Evolutionary conservation across 2,888 invertebrate species (phyloP).

Genomic region (Callyntrura guangdongensis): DNA sequence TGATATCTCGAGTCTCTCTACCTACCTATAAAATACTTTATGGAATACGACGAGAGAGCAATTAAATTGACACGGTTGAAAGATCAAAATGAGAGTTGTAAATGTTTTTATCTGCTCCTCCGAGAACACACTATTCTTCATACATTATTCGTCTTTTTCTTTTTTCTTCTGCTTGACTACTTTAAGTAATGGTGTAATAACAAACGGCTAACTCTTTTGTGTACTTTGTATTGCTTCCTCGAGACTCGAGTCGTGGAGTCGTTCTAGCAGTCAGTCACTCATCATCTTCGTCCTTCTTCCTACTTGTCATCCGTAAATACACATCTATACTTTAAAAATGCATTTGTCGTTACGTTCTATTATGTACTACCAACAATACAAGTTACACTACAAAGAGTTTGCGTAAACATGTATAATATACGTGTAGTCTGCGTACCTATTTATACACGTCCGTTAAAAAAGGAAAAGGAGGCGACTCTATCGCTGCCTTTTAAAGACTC

Average conservation of each 20-base stretch:
- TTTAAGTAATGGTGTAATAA: slow-evolving; percentile 77
- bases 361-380: slow-evolving; percentile 3
- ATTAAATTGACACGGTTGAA: slow-evolving; percentile 83
- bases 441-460: slow-evolving; percentile 3
- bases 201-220: slow-evolving; percentile 69
- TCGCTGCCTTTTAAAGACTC: slow-evolving; percentile 58
- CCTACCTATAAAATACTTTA: slow-evolving; percentile 30
- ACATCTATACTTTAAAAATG: background rate
- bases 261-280: slow-evolving; percentile 75
- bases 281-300: slow-evolving; percentile 69
- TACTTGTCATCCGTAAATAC: slow-evolving; percentile 15
- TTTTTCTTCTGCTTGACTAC: slow-evolving; percentile 73
- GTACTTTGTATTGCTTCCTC: slow-evolving; percentile 35
- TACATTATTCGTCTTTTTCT: slow-evolving; percentile 65
- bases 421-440: background rate
- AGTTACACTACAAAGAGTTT: background rate
- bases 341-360: background rate
- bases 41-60: slow-evolving; percentile 78
- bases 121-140: slow-evolving; percentile 33
- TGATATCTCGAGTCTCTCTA: slow-evolving; percentile 21
- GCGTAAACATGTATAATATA: background rate
- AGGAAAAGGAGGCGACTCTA: slow-evolving; percentile 56
- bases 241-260: slow-evolving; percentile 5
- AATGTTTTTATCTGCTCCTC: slow-evolving; percentile 78
- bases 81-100: slow-evolving; percentile 82